Conservation (phyloP, 2,113 vertebrate species). For the Brachyistius frenatus region DNA sequence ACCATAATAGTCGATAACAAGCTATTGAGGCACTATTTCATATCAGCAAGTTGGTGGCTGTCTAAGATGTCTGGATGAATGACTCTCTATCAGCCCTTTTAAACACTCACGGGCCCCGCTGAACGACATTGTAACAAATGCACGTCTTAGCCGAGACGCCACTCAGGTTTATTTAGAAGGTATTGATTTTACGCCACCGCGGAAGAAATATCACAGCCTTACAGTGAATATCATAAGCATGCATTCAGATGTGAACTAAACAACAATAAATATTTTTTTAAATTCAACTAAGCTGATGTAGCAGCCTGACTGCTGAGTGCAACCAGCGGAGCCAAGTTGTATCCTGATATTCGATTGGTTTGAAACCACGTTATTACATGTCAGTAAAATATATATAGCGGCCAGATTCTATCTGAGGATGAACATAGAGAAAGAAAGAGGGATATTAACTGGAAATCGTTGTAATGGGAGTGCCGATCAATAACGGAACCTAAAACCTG, state of each 20-base stretch:
- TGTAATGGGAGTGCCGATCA: constrained; percentile 1
- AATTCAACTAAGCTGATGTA: constrained; percentile 73
- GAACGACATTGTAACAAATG: constrained; percentile 63
- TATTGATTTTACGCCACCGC: constrained; percentile 75
- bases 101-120: constrained; percentile 55
- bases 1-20: constrained; percentile 75
- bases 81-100: constrained; percentile 70
- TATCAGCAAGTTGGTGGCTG: constrained; percentile 75
- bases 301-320: constrained; percentile 47
- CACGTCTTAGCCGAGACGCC: constrained; percentile 54
- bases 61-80: constrained; percentile 72
- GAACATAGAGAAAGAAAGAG: constrained; percentile 1
- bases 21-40: constrained; percentile 72
- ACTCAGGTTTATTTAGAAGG: constrained; percentile 80
- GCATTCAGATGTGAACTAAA: constrained; percentile 74
- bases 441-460: neutral
- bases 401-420: neutral
- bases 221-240: constrained; percentile 72
- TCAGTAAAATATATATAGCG: constrained; percentile 23
- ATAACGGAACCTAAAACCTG: constrained; percentile 12
- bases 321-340: constrained; percentile 27
- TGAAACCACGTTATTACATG: constrained; percentile 62
- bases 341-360: constrained; percentile 48
- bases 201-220: constrained; percentile 72
- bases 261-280: constrained; percentile 78